Evolutionary conservation across 2,888 invertebrate species (phyloP), one percentile per base, ranked within the genome.

Genomic region (Trissoscelio sp.): DNA sequence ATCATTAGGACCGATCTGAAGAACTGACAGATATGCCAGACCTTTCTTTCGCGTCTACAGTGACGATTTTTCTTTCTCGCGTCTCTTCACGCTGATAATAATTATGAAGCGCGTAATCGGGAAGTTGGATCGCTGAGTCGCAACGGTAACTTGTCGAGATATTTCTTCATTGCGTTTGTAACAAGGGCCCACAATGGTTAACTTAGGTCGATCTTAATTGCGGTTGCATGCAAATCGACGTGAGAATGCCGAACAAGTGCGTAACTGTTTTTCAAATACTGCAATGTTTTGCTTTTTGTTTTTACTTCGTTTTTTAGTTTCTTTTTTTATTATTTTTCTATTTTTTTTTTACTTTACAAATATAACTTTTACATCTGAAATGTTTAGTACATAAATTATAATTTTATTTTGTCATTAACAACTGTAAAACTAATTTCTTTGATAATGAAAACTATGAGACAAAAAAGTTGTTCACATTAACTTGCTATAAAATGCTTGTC

Each of bases 81-180:
- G 20, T 48, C 31, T 3, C 12, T 44, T 44, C 18, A 4, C 3
- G 14, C 55, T 16, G 55, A 79, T 82, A 83, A 86, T 86, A 87
- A 88, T 86, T 86, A 85, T 84, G 85, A 87, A 84, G 84, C 84
- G 82, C 85, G 83, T 87, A 86, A 88, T 86, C 89, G 86, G 78
- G 53, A 58, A 66, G 84, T 84, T 70, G 81, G 83, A 89, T 89
- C 87, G 83, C 62, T 84, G 86, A 84, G 79, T 75, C 83, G 87
- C 88, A 89, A 89, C 88, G 89, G 89, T 88, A 88, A 86, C 82
- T 83, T 79, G 77, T 72, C 28, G 48, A 83, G 78, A 86, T 85
- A 86, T 81, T 83, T 85, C 82, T 72, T 57, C 66, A 48, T 73
- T 64, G 51, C 28, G 72, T 24, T 51, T 46, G 55, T 58, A 75